phyloP scores from a whole-genome alignment of 2,113 vertebrate genomes.

The Rhipidura dahli region DNA sequence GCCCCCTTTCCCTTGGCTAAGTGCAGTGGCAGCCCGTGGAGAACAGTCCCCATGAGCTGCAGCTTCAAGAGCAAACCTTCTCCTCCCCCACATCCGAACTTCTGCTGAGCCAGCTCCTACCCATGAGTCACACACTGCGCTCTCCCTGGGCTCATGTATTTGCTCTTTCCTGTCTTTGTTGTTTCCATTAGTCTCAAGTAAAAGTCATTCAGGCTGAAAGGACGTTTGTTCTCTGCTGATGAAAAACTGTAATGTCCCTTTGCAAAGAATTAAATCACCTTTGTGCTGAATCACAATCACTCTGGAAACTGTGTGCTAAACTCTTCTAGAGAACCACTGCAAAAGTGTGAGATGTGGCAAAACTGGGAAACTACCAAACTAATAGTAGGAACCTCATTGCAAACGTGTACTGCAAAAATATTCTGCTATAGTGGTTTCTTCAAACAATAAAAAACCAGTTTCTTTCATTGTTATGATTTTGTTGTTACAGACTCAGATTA shows the following conservation, averaged over 20 bases:
- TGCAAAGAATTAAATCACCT: not conserved
- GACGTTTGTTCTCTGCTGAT: not conserved
- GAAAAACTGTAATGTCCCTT: not conserved
- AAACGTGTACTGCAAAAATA: not conserved
- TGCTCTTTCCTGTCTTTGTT: not conserved
- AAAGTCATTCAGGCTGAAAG: conserved; percentile 28
- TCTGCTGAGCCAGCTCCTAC: not conserved
- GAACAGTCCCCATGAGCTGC: not conserved
- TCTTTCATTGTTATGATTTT: not conserved
- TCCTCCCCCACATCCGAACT: not conserved
- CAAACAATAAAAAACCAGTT: not conserved
- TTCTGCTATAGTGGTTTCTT: not conserved
- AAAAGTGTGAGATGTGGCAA: not conserved
- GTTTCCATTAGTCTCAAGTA: conserved; percentile 4
- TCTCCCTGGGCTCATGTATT: not conserved
- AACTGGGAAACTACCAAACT: not conserved
- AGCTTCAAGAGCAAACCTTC: not conserved
- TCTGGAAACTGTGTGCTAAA: not conserved
- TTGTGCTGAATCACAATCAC: not conserved
- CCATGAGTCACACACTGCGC: rapidly evolving
- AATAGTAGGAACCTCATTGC: not conserved
- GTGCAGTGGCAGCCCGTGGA: not conserved
- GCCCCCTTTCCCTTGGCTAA: not conserved
- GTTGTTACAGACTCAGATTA: conserved; percentile 86
- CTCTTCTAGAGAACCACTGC: not conserved